Evolutionary conservation across 2,888 invertebrate genomes (phyloP).

Genomic region (Andrena hattorfiana): DNA sequence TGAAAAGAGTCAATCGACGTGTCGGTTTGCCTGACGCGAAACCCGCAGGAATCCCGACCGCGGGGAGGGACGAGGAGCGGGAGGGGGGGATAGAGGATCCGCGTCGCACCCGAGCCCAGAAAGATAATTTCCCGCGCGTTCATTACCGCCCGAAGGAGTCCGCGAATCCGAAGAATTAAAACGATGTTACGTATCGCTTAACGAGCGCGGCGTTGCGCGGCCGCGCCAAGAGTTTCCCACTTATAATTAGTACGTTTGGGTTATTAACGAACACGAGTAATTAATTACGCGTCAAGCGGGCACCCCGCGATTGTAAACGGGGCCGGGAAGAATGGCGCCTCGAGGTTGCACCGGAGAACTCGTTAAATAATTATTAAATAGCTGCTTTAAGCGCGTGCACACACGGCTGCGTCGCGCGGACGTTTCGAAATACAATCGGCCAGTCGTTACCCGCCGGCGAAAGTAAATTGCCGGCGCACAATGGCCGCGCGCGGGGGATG

Average conservation of each 20-base stretch:
- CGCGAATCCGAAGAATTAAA: slow-evolving; percentile 54
- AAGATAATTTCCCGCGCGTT: slow-evolving; percentile 55
- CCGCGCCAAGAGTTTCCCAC: slow-evolving; percentile 57
- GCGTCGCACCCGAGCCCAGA: slow-evolving; percentile 4
- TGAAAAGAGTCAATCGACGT: slow-evolving; percentile 30
- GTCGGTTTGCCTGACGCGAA: neutral
- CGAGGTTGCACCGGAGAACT: slow-evolving; percentile 57
- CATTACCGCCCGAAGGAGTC: slow-evolving; percentile 54
- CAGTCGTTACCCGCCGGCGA: slow-evolving; percentile 46
- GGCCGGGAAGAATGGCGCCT: slow-evolving; percentile 50
- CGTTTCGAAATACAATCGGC: slow-evolving; percentile 41
- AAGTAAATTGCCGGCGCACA: slow-evolving; percentile 48
- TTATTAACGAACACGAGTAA: slow-evolving; percentile 69
- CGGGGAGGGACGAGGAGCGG: too few relatives aligned
- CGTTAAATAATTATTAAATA: slow-evolving; percentile 64
- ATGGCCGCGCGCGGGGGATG: slow-evolving; percentile 32
- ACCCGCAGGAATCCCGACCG: neutral
- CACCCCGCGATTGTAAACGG: slow-evolving; percentile 49
- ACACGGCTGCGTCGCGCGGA: neutral
- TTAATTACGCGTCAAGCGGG: slow-evolving; percentile 66
- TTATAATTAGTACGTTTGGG: slow-evolving; percentile 68
- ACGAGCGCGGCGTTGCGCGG: slow-evolving; percentile 48
- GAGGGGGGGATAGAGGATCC: neutral
- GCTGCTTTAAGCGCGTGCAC: slow-evolving; percentile 36
- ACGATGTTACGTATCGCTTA: slow-evolving; percentile 58